Conservation (phyloP, 1,140 invertebrate genomes). For the Lethrus apterus region DNA sequence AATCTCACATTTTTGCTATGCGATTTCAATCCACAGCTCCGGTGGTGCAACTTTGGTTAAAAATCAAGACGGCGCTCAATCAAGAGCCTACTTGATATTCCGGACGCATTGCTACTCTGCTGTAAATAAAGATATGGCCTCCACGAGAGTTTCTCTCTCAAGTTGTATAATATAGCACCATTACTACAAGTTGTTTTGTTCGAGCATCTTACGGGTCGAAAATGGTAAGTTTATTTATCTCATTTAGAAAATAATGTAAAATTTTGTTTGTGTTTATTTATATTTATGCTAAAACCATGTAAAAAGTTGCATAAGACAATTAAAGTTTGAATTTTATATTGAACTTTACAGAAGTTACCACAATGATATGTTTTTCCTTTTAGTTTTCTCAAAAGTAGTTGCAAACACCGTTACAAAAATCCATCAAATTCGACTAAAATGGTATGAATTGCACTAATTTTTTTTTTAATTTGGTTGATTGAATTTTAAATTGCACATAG, state of each 20-base stretch:
- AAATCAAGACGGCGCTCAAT: constrained; percentile 39
- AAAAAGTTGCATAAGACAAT: constrained; percentile 7
- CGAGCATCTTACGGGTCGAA: too few relatives aligned
- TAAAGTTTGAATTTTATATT: too few relatives aligned
- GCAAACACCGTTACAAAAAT: too few relatives aligned
- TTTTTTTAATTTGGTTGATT: background rate
- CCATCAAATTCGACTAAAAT: too few relatives aligned
- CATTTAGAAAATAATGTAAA: too few relatives aligned
- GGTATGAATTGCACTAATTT: constrained; percentile 14
- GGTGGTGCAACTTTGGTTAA: constrained; percentile 34
- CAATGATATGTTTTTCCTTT: too few relatives aligned
- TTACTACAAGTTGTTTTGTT: constrained; percentile 1
- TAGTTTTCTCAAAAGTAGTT: too few relatives aligned
- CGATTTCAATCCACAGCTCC: constrained; percentile 33
- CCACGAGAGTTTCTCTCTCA: constrained; percentile 17
- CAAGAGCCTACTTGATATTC: constrained; percentile 37
- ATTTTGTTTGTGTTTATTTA: background rate
- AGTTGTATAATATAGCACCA: constrained; percentile 4
- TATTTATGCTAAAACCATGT: background rate
- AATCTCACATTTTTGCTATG: constrained; percentile 29
- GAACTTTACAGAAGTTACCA: too few relatives aligned
- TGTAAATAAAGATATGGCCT: constrained; percentile 40
- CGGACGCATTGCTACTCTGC: constrained; percentile 23
- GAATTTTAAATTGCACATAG: constrained; percentile 14
- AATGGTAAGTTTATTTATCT: too few relatives aligned